Percentiles rank a stretch among this genome's conserved stretches.
These are phyloP conservation scores for Zaprionus vittiger DNA, from an alignment of 1,140 invertebrate genomes.

Conservation along the genomic window DNA sequence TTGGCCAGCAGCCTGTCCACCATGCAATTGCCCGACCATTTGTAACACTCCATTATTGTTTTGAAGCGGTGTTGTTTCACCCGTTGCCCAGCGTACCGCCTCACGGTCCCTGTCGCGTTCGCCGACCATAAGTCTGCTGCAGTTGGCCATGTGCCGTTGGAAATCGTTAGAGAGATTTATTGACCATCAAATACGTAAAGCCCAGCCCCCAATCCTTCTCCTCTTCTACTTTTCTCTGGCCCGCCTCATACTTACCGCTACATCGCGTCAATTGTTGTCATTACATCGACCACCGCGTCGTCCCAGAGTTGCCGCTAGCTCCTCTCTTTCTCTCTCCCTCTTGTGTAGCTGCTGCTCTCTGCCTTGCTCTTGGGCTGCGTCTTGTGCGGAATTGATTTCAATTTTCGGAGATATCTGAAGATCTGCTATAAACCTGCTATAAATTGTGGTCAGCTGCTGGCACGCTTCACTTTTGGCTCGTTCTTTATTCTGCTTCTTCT, in stretches of 20 bases:
- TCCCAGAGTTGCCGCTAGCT: neutral
- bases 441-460: constrained; percentile 53
- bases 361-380: constrained; percentile 18
- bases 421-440: constrained; percentile 58
- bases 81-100: constrained; percentile 88
- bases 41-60: constrained; percentile 84
- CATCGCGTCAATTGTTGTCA: constrained; percentile 83
- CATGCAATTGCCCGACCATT: constrained; percentile 84
- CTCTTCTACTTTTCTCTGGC: neutral
- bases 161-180: neutral
- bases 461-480: constrained; percentile 44
- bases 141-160: constrained; percentile 12
- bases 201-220: neutral
- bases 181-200: neutral
- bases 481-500: constrained; percentile 16
- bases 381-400: constrained; percentile 64
- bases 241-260: constrained; percentile 71
- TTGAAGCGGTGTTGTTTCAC: constrained; percentile 86
- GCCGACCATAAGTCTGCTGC: constrained; percentile 85
- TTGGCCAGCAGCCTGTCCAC: constrained; percentile 84
- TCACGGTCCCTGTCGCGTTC: constrained; percentile 88
- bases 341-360: constrained; percentile 21
- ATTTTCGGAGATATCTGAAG: constrained; percentile 49
- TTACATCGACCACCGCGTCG: constrained; percentile 66
- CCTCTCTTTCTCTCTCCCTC: constrained; percentile 9